Evolutionary conservation across 2,888 invertebrate species (phyloP).

Genomic region (Lepas anatifera): DNA sequence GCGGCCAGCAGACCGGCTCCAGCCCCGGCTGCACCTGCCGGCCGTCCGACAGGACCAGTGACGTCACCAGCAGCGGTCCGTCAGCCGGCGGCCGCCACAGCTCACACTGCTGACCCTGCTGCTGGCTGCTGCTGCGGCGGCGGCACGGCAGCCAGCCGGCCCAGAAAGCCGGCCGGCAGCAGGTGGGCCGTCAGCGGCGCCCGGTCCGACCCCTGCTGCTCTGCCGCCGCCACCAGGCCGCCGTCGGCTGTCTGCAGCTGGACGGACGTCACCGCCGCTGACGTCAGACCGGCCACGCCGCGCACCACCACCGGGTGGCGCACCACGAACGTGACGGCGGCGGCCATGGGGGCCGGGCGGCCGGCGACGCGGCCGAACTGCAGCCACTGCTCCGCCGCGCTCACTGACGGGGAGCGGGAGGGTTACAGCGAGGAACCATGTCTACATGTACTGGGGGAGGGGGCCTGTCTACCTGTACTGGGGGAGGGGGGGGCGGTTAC

Average conservation of each 20-base stretch:
- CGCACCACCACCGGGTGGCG: background rate
- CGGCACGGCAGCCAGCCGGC: background rate
- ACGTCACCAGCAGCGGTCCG: background rate
- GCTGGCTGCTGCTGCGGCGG: too few species aligned
- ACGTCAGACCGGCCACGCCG: background rate
- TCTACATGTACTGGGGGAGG: too few species aligned
- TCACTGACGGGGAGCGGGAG: too few species aligned
- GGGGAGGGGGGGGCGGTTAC: too few species aligned
- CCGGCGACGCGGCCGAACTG: background rate
- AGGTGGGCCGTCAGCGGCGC: background rate
- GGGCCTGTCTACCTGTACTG: too few species aligned
- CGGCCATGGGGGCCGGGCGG: background rate
- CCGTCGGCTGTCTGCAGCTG: background rate
- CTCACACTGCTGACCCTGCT: too few species aligned
- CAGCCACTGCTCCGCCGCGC: background rate
- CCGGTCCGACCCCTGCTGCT: too few species aligned
- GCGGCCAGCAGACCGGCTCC: background rate
- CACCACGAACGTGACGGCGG: background rate
- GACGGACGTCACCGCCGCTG: background rate
- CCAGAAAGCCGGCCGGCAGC: slow-evolving; percentile 1
- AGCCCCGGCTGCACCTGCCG: background rate
- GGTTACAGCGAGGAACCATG: too few species aligned
- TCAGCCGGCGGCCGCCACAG: background rate
- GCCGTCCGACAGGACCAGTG: background rate
- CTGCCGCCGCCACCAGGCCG: background rate